Conservation (phyloP, 2,113 vertebrate species). For the Toxostoma redivivum region DNA sequence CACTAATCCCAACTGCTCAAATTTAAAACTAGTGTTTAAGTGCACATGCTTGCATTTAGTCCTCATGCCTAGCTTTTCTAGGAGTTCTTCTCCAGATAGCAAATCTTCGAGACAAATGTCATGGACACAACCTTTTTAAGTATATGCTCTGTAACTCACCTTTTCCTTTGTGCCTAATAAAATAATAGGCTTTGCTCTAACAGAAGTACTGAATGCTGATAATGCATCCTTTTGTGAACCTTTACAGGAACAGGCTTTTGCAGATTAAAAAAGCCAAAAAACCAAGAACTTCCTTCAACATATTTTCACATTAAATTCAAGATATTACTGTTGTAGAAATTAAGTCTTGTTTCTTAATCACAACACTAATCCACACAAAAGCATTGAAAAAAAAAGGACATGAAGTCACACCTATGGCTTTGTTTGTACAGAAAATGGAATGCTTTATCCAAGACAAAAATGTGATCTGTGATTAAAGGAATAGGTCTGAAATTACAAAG, state of each 20-base stretch:
- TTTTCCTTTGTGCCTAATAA: neutral
- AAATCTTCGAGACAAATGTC: neutral
- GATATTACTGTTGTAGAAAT: neutral
- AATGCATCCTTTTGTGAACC: neutral
- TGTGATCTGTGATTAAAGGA: neutral
- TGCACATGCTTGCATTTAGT: neutral
- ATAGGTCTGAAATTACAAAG: neutral
- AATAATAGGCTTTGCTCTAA: conserved; percentile 13
- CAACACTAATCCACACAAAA: neutral
- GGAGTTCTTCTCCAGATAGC: neutral
- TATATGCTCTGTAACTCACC: neutral
- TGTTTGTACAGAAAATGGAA: neutral
- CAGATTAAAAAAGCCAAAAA: neutral
- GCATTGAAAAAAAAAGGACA: neutral
- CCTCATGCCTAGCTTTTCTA: neutral
- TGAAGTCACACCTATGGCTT: neutral
- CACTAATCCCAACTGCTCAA: neutral
- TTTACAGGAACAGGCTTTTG: neutral
- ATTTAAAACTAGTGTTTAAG: neutral
- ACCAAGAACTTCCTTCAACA: neutral
- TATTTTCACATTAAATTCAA: neutral
- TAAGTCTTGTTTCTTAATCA: neutral
- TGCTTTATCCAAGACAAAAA: neutral
- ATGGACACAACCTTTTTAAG: neutral
- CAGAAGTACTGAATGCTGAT: neutral